A percentile compares a stretch with the other conserved stretches of the same genome.
Evolutionary conservation across 1,140 invertebrate species (phyloP).

Genomic region (Meloidogyne exigua): DNA sequence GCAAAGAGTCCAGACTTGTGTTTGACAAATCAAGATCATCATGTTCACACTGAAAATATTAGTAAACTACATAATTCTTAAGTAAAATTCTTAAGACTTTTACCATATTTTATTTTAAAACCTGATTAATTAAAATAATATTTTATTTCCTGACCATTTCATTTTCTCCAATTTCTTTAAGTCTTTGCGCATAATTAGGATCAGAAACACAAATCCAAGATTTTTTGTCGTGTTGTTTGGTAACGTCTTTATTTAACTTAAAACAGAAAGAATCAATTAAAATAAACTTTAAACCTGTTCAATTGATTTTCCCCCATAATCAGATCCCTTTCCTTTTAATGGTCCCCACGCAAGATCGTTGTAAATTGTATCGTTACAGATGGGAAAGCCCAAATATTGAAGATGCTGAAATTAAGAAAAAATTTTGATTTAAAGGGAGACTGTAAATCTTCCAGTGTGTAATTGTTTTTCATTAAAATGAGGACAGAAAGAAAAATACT

Average conservation of each 20-base stretch:
- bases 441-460: too few relatives aligned
- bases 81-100: too few relatives aligned
- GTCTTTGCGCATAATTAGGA: conserved; percentile 43
- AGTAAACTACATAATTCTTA: neutral
- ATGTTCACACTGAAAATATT: neutral
- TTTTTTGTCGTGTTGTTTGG: conserved; percentile 3
- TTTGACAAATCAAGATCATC: conserved; percentile 13
- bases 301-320: conserved; percentile 79
- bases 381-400: conserved; percentile 92
- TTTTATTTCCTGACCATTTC: conserved; percentile 26
- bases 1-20: neutral
- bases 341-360: conserved; percentile 87
- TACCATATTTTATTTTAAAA: too few relatives aligned
- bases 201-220: conserved; percentile 43
- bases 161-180: conserved; percentile 32
- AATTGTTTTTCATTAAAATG: too few relatives aligned
- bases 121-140: too few relatives aligned
- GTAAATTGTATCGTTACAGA: conserved; percentile 93
- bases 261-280: conserved; percentile 5
- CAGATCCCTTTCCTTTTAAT: conserved; percentile 83
- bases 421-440: neutral
- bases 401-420: conserved; percentile 71
- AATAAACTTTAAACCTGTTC: conserved; percentile 70
- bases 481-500: too few relatives aligned
- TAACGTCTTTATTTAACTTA: conserved; percentile 35